Percentiles rank a stretch among this genome's conserved stretches.
Evolutionary conservation across 2,797 vertebrate species (phyloP).

Genomic region (Erethizon dorsatum): DNA sequence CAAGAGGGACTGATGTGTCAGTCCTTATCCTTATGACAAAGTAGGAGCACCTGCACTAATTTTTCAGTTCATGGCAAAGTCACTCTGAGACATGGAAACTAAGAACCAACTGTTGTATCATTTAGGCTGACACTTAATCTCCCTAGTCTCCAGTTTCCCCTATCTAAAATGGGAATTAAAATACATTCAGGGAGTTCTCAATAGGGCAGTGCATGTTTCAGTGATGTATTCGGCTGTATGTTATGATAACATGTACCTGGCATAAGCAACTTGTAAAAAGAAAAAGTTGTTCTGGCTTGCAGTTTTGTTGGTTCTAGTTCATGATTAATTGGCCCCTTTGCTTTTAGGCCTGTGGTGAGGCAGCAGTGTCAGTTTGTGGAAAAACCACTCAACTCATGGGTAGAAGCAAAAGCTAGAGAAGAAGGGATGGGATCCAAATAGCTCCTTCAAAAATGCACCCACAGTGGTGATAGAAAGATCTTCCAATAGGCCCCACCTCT

Average conservation of each 20-base stretch:
- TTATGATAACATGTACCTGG: background rate
- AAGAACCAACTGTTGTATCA: background rate
- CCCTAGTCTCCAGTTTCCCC: background rate
- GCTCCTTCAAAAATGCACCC: background rate
- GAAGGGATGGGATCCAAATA: background rate
- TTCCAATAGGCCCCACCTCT: background rate
- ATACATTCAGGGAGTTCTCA: background rate
- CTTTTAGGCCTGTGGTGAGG: background rate
- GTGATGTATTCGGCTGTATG: background rate
- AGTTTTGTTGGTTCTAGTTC: background rate
- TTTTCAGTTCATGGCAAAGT: constrained; percentile 33
- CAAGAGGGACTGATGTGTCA: background rate
- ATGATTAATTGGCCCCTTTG: background rate
- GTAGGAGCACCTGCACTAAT: background rate
- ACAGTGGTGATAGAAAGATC: no score
- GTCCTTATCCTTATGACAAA: background rate
- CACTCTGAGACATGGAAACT: background rate
- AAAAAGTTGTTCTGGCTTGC: background rate
- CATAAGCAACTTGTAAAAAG: background rate
- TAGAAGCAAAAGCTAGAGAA: background rate
- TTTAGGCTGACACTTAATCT: background rate
- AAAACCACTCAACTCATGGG: background rate
- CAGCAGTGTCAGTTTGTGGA: background rate
- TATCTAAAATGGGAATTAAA: background rate
- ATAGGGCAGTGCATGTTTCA: background rate